Evolutionary conservation across 2,888 invertebrate species (phyloP).

Genomic region (Ornithoptera alexandrae): DNA sequence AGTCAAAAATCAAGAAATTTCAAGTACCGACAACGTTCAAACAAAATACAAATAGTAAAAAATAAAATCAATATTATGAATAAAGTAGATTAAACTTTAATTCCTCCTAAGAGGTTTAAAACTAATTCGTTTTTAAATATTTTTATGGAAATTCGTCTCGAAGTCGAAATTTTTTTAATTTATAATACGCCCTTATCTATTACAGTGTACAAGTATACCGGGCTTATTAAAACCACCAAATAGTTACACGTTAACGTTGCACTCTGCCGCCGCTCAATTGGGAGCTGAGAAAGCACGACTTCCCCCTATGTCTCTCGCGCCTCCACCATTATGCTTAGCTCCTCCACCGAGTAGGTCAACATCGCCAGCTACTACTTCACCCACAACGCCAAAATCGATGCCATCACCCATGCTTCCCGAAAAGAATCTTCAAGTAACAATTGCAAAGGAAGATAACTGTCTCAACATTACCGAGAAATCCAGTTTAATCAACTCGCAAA

Average conservation of each 20-base stretch:
- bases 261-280: conserved; percentile 64
- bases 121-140: no score
- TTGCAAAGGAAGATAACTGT: conserved; percentile 68
- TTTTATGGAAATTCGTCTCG: no score
- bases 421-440: conserved; percentile 67
- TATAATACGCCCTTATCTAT: conserved; percentile 31
- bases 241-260: conserved; percentile 74
- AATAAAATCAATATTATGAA: no score
- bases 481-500: conserved; percentile 71
- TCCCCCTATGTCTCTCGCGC: conserved; percentile 64
- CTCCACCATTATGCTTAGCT: conserved; percentile 53
- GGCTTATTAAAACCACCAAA: conserved; percentile 85
- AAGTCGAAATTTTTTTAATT: neutral
- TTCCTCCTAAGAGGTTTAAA: no score
- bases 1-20: no score
- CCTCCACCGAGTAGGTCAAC: conserved; percentile 55
- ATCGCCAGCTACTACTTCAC: conserved; percentile 57
- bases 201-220: conserved; percentile 81
- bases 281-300: conserved; percentile 69
- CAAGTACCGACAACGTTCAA: no score
- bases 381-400: conserved; percentile 60
- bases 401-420: conserved; percentile 65
- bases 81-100: no score
- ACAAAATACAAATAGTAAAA: no score
- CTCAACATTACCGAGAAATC: conserved; percentile 71